Evolutionary conservation across 1,140 invertebrate genomes (phyloP).

Genomic region (Xylocopa sonorina): DNA sequence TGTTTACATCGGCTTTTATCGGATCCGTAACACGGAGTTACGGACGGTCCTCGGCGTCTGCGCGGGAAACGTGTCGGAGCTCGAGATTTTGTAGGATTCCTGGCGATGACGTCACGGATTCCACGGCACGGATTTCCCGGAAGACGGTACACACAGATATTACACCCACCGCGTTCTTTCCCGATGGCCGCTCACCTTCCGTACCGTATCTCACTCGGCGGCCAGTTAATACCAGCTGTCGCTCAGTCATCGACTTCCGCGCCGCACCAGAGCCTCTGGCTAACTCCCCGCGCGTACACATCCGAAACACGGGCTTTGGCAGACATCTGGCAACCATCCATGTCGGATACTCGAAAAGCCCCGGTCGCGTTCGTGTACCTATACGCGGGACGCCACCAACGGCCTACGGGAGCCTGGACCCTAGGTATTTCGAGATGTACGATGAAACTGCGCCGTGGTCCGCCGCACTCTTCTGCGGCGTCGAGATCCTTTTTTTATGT

Average conservation of each 20-base stretch:
- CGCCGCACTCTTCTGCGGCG: slow-evolving; percentile 38
- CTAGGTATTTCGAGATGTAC: slow-evolving; percentile 59
- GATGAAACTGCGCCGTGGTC: slow-evolving; percentile 44
- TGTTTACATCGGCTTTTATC: slow-evolving; percentile 19
- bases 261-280: slow-evolving; percentile 42
- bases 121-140: not conserved
- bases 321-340: slow-evolving; percentile 70
- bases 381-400: slow-evolving; percentile 37
- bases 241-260: slow-evolving; percentile 64
- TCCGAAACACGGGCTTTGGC: slow-evolving; percentile 60
- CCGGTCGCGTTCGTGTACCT: slow-evolving; percentile 41
- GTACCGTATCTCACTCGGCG: slow-evolving; percentile 29
- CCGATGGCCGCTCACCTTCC: not conserved
- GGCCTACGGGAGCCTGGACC: slow-evolving; percentile 43
- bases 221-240: slow-evolving; percentile 62
- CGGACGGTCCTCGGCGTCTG: not conserved
- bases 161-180: not conserved
- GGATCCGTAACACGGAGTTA: not conserved
- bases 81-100: not conserved
- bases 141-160: not conserved
- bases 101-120: not conserved
- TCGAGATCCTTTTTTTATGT: slow-evolving; percentile 11
- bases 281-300: slow-evolving; percentile 47
- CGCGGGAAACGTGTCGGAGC: not conserved
- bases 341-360: slow-evolving; percentile 63